Evolutionary conservation across 2,113 vertebrate species (phyloP).

Genomic region (Sebastes fasciatus): DNA sequence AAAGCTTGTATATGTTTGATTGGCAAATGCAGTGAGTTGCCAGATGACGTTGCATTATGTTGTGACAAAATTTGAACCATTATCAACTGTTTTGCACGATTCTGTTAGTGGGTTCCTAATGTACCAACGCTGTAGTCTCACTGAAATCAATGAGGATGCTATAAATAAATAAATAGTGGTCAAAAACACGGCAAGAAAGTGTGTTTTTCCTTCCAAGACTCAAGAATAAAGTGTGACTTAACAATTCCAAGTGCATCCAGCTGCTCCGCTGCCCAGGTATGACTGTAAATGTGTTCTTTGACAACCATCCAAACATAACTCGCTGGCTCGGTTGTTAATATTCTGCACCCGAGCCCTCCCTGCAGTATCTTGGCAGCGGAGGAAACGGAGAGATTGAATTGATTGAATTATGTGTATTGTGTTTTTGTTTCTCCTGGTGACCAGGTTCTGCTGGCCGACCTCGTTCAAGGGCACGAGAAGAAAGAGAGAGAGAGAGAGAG

Average conservation of each 20-base stretch:
- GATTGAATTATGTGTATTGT: conserved; percentile 15
- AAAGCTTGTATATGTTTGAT: background rate
- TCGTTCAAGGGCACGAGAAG: conserved; percentile 33
- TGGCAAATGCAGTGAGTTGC: background rate
- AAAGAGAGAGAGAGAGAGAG: background rate
- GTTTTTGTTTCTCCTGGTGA: conserved; percentile 24
- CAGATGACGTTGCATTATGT: background rate
- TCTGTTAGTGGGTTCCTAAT: background rate
- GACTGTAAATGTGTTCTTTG: conserved; percentile 53
- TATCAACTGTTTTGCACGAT: background rate
- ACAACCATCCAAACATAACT: conserved; percentile 49
- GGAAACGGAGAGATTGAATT: conserved; percentile 18
- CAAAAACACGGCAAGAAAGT: background rate
- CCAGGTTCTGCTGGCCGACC: conserved; percentile 25
- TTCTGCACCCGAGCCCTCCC: background rate
- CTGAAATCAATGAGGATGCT: background rate
- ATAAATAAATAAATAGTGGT: background rate
- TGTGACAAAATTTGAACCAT: background rate
- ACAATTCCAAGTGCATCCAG: conserved; percentile 38
- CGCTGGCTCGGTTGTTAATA: conserved; percentile 24
- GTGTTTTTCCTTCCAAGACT: background rate
- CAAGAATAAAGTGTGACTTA: conserved; percentile 18
- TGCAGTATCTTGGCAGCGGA: conserved; percentile 18
- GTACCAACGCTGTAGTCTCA: background rate
- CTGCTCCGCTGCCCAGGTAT: conserved; percentile 42